Base-by-base conservation (phyloP, 1,140 invertebrate species). In the Ditylenchus dipsaci region DNA sequence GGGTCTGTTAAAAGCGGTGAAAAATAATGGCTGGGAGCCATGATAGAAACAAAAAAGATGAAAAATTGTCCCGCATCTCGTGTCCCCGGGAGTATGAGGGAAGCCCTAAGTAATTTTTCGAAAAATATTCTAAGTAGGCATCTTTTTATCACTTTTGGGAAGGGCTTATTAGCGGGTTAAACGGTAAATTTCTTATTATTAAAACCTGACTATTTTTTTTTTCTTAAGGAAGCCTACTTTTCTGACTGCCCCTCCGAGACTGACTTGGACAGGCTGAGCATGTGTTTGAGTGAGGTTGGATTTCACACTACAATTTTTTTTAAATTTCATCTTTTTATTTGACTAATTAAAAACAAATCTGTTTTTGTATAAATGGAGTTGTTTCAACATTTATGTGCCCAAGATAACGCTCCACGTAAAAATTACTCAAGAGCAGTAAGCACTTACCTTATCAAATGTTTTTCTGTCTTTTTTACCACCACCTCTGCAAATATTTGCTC, bases 191-290 rank as follows among this genome's bases (percentile, higher is more conserved):
- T 11, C 11, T 38, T 38, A 38, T 38, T 38, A 11, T 38, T 38
- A 5, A 11, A 11, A 38, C 3, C 33, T 5, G 11, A 11, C 11
- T 5, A 38, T 38, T 11, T 38, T 5, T 38, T 38, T 38, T 53
- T 3, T 53, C 3, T 53, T 53, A 5, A 53, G 49, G 49, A 53
- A 17, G 49, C 49, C n/a, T 53, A 53, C 15, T 21, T 53, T 17
- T 53, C 49, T 26, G 49, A 53, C 23, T 53, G 3, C 49, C 49
- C 49, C n/a, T 53, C 49, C 3, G 49, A 53, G 3, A 38, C 79
- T 9, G 76, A 77, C 47, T 60, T 77, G 47, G 76, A 77, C 65
- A 77, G 79, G 29, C 59, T 77, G 49, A 78, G 76, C 63, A 73
- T 65, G 60, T 77, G 77, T 43, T 59, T 77, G 30, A 77, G 76